Conservation (phyloP, 2,888 invertebrate species). For the Cecidostiba fungosa region DNA sequence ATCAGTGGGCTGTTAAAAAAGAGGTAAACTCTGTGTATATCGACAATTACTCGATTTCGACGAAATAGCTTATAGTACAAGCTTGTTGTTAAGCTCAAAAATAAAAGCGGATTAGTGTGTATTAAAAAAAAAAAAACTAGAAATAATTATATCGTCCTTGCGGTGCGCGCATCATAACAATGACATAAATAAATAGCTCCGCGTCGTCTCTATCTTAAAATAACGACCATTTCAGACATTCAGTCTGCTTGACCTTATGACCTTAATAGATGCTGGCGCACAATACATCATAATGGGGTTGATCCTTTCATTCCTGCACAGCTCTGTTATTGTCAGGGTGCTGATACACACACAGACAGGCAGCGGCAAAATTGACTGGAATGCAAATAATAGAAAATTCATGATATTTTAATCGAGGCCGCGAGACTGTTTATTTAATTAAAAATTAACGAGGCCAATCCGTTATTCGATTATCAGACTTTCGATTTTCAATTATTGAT, state of each 20-base stretch:
- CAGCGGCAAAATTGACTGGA: neutral
- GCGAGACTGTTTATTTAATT: neutral
- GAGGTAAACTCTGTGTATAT: too few species aligned
- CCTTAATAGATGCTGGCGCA: constrained; percentile 32
- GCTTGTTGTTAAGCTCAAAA: too few species aligned
- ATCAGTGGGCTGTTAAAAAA: too few species aligned
- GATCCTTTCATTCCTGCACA: neutral
- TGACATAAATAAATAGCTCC: constrained; percentile 15
- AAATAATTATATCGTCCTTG: neutral
- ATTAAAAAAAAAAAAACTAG: neutral
- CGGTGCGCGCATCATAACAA: neutral
- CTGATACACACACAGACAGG: neutral
- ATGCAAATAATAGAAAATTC: neutral
- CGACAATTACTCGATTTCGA: too few species aligned
- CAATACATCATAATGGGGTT: constrained; percentile 12
- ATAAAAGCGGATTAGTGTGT: too few species aligned
- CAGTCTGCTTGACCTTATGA: constrained; percentile 32
- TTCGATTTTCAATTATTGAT: too few species aligned
- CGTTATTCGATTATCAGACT: too few species aligned
- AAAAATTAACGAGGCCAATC: neutral
- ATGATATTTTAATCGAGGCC: neutral
- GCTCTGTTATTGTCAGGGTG: constrained; percentile 10
- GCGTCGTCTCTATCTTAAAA: constrained; percentile 36
- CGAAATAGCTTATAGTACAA: too few species aligned
- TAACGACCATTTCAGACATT: constrained; percentile 25